Evolutionary conservation across 2,113 vertebrate species (phyloP).

Genomic region (Mohoua ochrocephala): DNA sequence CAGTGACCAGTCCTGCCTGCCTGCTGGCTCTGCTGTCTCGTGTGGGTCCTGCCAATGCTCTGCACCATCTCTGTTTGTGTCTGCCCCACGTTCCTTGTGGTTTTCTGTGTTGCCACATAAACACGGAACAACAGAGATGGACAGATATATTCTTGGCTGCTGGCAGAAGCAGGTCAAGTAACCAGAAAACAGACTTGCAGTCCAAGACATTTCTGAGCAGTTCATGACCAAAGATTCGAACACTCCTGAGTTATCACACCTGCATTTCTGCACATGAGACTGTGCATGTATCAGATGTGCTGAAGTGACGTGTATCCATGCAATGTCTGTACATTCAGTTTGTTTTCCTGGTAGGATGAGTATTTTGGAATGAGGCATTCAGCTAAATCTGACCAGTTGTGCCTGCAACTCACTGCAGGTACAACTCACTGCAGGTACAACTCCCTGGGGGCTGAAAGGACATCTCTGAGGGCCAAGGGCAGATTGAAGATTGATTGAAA

Average conservation of each 20-base stretch:
- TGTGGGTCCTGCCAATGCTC: neutral
- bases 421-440: too few relatives aligned
- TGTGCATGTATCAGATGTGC: too few relatives aligned
- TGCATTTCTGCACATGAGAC: too few relatives aligned
- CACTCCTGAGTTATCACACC: neutral
- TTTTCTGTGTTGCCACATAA: conserved; percentile 34
- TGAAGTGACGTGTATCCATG: too few relatives aligned
- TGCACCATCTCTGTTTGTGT: conserved; percentile 40
- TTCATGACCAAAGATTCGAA: neutral
- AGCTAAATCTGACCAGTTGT: too few relatives aligned
- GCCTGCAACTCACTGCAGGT: too few relatives aligned
- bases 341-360: too few relatives aligned
- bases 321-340: too few relatives aligned
- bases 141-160: conserved; percentile 46
- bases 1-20: neutral
- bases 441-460: too few relatives aligned
- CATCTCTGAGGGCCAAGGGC: too few relatives aligned
- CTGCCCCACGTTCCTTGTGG: conserved; percentile 54
- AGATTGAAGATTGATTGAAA: too few relatives aligned
- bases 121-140: conserved; percentile 46
- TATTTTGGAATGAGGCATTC: too few relatives aligned
- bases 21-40: neutral
- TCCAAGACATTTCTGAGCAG: neutral
- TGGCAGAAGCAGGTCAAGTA: conserved; percentile 45
- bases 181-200: conserved; percentile 31